Evolutionary conservation across 1,140 invertebrate species (phyloP).

Genomic region (Varroa destructor): DNA sequence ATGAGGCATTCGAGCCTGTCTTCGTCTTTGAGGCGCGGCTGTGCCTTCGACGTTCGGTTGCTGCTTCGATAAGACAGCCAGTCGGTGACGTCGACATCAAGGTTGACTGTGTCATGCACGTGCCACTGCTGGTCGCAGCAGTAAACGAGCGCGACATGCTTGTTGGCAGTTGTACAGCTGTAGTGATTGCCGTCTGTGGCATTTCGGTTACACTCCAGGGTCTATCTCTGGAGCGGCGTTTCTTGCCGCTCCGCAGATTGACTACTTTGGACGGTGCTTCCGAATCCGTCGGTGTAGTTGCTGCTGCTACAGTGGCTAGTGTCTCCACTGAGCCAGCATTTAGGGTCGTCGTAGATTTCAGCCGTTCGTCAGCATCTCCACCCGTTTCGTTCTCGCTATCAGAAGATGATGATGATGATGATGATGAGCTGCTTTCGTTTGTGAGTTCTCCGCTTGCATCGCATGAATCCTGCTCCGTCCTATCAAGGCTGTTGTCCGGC

Average conservation of each 20-base stretch:
- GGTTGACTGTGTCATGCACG: neutral
- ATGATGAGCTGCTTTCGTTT: neutral
- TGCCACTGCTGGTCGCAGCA: neutral
- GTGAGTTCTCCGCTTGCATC: slow-evolving; percentile 23
- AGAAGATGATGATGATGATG: neutral
- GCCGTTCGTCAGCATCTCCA: slow-evolving; percentile 9
- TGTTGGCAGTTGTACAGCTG: neutral
- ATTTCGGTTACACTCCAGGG: slow-evolving; percentile 24
- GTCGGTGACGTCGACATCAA: neutral
- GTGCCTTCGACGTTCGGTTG: slow-evolving; percentile 7
- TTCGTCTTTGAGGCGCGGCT: slow-evolving; percentile 15
- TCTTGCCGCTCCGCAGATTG: slow-evolving; percentile 25
- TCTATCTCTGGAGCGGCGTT: slow-evolving; percentile 27
- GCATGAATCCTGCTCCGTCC: slow-evolving; percentile 12
- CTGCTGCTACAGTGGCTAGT: neutral
- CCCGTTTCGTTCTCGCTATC: neutral
- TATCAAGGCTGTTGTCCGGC: neutral
- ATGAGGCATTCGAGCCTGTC: neutral
- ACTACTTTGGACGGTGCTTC: slow-evolving; percentile 1
- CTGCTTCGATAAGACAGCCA: neutral
- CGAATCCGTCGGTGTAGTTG: neutral
- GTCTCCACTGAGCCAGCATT: slow-evolving; percentile 23
- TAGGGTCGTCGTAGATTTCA: slow-evolving; percentile 13
- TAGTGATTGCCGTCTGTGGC: neutral
- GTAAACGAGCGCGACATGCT: neutral